Base-by-base conservation (phyloP, 2,888 invertebrate genomes). In the Masnerella sp. region DNA sequence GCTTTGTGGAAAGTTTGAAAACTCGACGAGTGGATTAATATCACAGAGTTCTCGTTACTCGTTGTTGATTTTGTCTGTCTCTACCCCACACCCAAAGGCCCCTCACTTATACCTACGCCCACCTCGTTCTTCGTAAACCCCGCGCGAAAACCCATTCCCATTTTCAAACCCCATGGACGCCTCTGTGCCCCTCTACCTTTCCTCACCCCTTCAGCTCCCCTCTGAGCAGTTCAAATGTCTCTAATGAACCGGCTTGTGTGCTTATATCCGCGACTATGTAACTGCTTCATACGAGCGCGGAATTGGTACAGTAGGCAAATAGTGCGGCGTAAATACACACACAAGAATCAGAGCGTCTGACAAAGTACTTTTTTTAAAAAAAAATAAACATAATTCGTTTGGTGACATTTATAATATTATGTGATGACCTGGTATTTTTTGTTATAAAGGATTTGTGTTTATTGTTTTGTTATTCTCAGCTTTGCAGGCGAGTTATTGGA, bases 11-110 rank as follows among this genome's bases (percentile, higher is more conserved):
- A 85, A 87, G 87, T 87, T 87, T 86, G 87, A 87, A 87, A 87
- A 87, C 87, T 87, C 87, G 84, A 83, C 86, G 87, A 87, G 87
- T 87, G 87, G 85, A 87, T 87, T 87, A 87, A 87, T 87, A 87
- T 87, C 87, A 85, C 84, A 81, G 85, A 85, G 86, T 86, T 87
- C 85, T 86, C 85, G 85, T 85, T 86, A 85, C 86, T 86, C 87
- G 84, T 87, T 87, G 87, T 87, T 87, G 86, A 87, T 87, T 87
- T 87, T 87, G 86, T 84, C 87, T 86, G 87, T 83, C 86, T 85
- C 85, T 79, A 79, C 78, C 81, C 72, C 79, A 68, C 69, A 68
- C 74, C 64, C 52, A 22, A 32, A 51, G 25, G 71, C 56, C 45
- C 54, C 67, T 59, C 70, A 62, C 54, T 65, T 68, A 51, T 64